Evolutionary conservation across 2,797 vertebrate genomes (phyloP).

Genomic region (Syngnathus acus): DNA sequence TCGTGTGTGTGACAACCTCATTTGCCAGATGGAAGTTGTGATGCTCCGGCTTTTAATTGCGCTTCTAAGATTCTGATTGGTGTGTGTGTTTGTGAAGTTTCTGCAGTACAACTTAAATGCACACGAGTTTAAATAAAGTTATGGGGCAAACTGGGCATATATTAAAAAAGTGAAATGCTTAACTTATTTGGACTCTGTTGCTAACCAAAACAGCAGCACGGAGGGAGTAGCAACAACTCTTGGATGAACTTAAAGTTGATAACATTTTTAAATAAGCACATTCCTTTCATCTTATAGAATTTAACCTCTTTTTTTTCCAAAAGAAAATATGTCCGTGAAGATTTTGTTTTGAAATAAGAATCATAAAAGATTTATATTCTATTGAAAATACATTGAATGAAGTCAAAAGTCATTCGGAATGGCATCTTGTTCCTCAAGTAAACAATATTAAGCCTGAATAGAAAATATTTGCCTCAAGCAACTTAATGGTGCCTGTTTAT

Average conservation of each 20-base stretch:
- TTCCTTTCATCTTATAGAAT: background rate
- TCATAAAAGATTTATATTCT: background rate
- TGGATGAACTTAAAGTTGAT: background rate
- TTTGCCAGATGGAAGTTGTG: slow-evolving; percentile 52
- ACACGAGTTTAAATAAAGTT: slow-evolving; percentile 19
- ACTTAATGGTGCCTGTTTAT: too few relatives aligned
- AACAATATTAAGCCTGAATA: background rate
- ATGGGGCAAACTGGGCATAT: background rate
- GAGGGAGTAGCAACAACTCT: background rate
- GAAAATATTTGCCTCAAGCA: too few relatives aligned
- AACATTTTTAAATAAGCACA: background rate
- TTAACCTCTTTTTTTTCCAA: too few relatives aligned
- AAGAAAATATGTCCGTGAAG: background rate
- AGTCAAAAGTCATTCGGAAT: background rate
- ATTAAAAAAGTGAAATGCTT: too few relatives aligned
- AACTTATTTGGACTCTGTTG: background rate
- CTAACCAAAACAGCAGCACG: background rate
- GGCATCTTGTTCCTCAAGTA: background rate
- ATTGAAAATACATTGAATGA: background rate
- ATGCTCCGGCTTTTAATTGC: slow-evolving; percentile 51
- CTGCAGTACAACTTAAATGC: slow-evolving; percentile 10
- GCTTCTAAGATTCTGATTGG: slow-evolving; percentile 39
- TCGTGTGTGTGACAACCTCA: slow-evolving; percentile 22
- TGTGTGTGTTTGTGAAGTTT: slow-evolving; percentile 17
- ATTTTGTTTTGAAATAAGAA: background rate